Base-by-base conservation (phyloP, 1,140 invertebrate species). In the Aphidius ervi region DNA sequence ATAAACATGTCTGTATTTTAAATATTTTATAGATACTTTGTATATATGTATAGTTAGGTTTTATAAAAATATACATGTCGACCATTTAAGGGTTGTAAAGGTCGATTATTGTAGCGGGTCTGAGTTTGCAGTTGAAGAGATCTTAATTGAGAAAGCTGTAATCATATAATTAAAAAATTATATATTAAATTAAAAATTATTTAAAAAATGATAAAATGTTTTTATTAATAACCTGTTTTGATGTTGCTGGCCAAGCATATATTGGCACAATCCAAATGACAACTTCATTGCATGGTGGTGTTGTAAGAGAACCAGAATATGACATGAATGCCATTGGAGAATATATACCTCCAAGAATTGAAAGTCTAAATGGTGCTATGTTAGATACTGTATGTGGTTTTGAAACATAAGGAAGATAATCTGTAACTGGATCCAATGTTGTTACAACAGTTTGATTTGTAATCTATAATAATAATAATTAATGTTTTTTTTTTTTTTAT, bases 251-350 rank as follows among this genome's bases (percentile, higher is more conserved):
- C 10, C 89, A 84, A 0, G 86, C 85, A 54, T 87, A 81, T 58
- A 83, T 84, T 65, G 90, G 94, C 1, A 98, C 85, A 62, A 96
- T 93, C 95, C 95, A 98, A 20, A 87, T 90, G 56, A 98, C 95
- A 67, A 87, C 90, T 80, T 98, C 95, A 5, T 85, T 88, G 77
- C 91, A 95, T 1, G 95, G 95, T 9, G 95, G 95, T 2, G 95
- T 95, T 40, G 95, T 98, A 56, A 98, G 78, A 0, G 93, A 96
- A 5, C 95, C 95, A 43, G 85, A 82, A 76, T 97, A 97, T 1
- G 93, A 94, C 68, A 86, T 88, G 75, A 88, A 91, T 31, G 82
- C 39, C 5, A 8, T 39, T 3, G 5, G 39, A 9, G 46, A 8
- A 49, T 20, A 23, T 8, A 48, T 20, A 10, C 31, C 39, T 9